These are phyloP conservation scores for Leptopilina clavipes DNA, from an alignment of 1,140 invertebrate species.

Conservation along the genomic window DNA sequence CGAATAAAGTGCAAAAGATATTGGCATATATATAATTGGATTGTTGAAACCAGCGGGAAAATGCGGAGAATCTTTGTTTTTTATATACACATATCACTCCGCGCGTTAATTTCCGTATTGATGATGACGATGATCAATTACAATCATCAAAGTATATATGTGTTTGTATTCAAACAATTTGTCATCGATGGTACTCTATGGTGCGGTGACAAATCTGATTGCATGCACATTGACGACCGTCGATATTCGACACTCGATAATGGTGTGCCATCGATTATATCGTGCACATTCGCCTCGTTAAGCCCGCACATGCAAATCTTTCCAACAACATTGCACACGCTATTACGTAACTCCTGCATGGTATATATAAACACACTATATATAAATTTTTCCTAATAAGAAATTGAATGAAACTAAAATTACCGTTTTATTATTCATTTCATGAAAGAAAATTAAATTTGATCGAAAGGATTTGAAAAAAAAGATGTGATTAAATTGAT, in stretches of 20 bases:
- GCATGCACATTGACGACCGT: constrained; percentile 51
- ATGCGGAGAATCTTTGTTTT: background rate
- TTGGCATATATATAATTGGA: background rate
- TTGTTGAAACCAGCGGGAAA: constrained; percentile 3
- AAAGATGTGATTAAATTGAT: background rate
- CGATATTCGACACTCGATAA: constrained; percentile 54
- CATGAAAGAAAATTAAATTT: too few species aligned
- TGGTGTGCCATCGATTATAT: constrained; percentile 54
- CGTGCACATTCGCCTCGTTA: constrained; percentile 53
- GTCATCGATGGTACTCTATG: constrained; percentile 53
- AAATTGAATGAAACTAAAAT: too few species aligned
- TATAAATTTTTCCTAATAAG: too few species aligned
- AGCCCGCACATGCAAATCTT: constrained; percentile 51
- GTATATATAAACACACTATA: background rate
- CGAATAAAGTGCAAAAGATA: too few species aligned
- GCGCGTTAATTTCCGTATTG: background rate
- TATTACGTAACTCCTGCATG: constrained; percentile 38
- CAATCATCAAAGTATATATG: constrained; percentile 22
- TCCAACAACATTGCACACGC: constrained; percentile 41
- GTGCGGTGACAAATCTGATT: constrained; percentile 50
- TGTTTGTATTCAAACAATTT: constrained; percentile 42
- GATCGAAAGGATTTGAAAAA: too few species aligned
- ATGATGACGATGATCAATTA: constrained; percentile 9
- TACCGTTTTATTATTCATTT: too few species aligned
- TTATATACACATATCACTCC: background rate